phyloP scores from a whole-genome alignment of 37 sponge, comb jelly and placozoan genomes.

The Crambe crambe region DNA sequence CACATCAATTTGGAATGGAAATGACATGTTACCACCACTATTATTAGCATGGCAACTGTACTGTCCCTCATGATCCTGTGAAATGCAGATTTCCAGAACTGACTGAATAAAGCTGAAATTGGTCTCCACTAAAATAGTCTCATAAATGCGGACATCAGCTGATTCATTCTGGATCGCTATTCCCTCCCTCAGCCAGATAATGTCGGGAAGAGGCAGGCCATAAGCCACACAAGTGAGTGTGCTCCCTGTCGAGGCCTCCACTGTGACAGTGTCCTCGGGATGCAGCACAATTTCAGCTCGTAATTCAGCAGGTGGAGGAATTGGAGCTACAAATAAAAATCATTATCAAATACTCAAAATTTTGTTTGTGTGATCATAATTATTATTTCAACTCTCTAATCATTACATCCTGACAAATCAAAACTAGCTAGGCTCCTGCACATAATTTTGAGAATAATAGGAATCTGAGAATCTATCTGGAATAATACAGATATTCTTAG shows the following conservation, averaged over 20 bases:
- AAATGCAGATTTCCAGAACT: slow-evolving; percentile 10
- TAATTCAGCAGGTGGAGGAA: neutral
- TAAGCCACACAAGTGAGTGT: slow-evolving; percentile 21
- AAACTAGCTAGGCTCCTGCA: too few species aligned
- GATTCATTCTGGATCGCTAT: neutral
- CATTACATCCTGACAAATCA: too few species aligned
- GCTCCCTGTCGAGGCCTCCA: neutral
- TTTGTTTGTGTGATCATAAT: too few species aligned
- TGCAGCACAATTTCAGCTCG: slow-evolving; percentile 2
- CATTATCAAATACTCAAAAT: too few species aligned
- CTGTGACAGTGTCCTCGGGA: neutral
- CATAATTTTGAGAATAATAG: too few species aligned
- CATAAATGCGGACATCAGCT: slow-evolving; percentile 1
- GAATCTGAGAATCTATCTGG: too few species aligned
- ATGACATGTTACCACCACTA: neutral
- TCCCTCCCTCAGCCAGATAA: neutral
- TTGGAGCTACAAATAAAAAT: neutral
- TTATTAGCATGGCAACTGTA: slow-evolving; percentile 18
- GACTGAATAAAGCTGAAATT: neutral
- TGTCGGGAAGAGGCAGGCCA: slow-evolving; percentile 5
- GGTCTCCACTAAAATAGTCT: neutral
- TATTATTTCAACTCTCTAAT: too few species aligned
- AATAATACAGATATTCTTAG: too few species aligned
- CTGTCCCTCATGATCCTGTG: neutral
- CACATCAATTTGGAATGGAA: neutral